phyloP scores from a whole-genome alignment of 2,797 vertebrate species.

The Tapirus indicus region DNA sequence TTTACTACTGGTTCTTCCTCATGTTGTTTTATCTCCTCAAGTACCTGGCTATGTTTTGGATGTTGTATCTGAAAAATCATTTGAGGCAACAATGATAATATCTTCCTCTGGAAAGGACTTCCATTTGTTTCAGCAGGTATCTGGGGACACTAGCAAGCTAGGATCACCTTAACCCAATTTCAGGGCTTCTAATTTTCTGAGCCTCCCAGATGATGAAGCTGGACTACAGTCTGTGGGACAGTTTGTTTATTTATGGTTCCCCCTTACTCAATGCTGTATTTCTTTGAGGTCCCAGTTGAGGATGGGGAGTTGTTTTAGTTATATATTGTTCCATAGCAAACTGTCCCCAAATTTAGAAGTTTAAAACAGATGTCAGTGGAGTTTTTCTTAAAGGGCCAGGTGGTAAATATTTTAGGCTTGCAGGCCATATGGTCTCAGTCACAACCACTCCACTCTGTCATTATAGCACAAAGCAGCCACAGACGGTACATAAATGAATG shows the following conservation, averaged over 20 bases:
- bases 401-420: slow-evolving; percentile 37
- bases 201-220: background rate
- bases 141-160: background rate
- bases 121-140: background rate
- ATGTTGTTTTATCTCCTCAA: background rate
- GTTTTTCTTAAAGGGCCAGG: background rate
- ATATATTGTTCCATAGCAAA: slow-evolving; percentile 24
- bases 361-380: slow-evolving; percentile 19
- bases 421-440: background rate
- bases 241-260: background rate
- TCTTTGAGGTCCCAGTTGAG: background rate
- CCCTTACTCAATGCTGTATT: background rate
- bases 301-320: slow-evolving; percentile 5
- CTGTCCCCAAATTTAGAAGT: background rate
- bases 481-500: background rate
- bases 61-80: slow-evolving; percentile 20
- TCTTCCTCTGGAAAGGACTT: slow-evolving; percentile 16
- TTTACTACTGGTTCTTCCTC: slow-evolving; percentile 29
- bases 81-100: background rate
- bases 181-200: slow-evolving; percentile 25
- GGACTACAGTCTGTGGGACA: background rate
- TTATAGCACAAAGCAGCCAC: background rate
- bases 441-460: background rate
- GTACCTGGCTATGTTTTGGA: slow-evolving; percentile 31
- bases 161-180: background rate